phyloP scores from a whole-genome alignment of 2,113 vertebrate genomes.

The Dromiciops gliroides region DNA sequence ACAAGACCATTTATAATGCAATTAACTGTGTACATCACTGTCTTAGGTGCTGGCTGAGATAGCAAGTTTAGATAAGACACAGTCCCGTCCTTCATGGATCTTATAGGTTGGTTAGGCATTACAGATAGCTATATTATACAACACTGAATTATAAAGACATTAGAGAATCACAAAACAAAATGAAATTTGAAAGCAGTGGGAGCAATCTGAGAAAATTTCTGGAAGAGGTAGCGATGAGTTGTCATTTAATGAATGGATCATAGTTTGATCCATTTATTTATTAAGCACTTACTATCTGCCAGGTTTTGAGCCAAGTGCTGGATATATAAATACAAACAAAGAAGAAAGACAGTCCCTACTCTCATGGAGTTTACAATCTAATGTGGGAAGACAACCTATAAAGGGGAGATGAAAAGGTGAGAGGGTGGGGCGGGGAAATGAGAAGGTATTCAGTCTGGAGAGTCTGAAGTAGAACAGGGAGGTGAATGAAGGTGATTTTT shows the following conservation, averaged over 20 bases:
- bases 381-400: not conserved
- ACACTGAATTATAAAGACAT: not conserved
- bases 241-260: not conserved
- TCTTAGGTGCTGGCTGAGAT: not conserved
- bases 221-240: not conserved
- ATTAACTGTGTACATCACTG: not conserved
- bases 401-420: not conserved
- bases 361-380: not conserved
- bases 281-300: not conserved
- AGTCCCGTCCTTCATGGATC: not conserved
- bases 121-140: not conserved
- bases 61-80: not conserved
- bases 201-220: not conserved
- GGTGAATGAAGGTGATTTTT: not conserved
- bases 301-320: not conserved
- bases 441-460: not conserved
- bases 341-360: not conserved
- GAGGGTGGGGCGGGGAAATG: not conserved
- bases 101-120: not conserved
- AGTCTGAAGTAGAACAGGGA: not conserved
- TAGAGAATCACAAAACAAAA: not conserved
- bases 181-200: not conserved
- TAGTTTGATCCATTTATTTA: not conserved
- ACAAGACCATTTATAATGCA: not conserved
- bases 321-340: not conserved